phyloP scores from a whole-genome alignment of 2,797 vertebrate species.

The Pseudochromis fuscus region DNA sequence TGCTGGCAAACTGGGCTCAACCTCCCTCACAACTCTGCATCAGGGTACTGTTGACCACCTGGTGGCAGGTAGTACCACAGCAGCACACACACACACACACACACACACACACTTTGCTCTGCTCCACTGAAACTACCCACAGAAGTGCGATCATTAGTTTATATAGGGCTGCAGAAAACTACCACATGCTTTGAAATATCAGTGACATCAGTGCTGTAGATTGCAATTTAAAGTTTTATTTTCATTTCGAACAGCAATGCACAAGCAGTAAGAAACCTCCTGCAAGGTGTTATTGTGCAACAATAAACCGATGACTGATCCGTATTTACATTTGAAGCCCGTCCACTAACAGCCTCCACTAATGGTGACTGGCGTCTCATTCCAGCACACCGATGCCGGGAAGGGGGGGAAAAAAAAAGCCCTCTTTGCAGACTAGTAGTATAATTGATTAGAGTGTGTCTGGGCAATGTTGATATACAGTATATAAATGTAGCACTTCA shows the following conservation, averaged over 20 bases:
- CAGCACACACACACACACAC: slow-evolving; percentile 46
- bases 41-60: slow-evolving; percentile 74
- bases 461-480: slow-evolving; percentile 47
- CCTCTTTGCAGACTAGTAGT: slow-evolving; percentile 53
- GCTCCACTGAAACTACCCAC: slow-evolving; percentile 33
- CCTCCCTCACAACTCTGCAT: slow-evolving; percentile 49
- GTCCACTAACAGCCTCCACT: slow-evolving; percentile 48
- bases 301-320: slow-evolving; percentile 41
- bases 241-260: slow-evolving; percentile 16
- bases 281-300: slow-evolving; percentile 33
- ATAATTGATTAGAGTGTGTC: slow-evolving; percentile 60
- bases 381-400: slow-evolving; percentile 56
- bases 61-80: slow-evolving; percentile 74
- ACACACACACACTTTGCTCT: slow-evolving; percentile 35
- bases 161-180: slow-evolving; percentile 30
- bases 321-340: slow-evolving; percentile 58
- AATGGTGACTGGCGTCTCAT: slow-evolving; percentile 72
- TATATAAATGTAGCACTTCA: slow-evolving; percentile 37
- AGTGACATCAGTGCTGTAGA: slow-evolving; percentile 9
- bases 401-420: too few relatives aligned
- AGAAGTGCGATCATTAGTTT: slow-evolving; percentile 42
- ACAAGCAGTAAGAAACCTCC: slow-evolving; percentile 23
- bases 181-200: slow-evolving; percentile 22
- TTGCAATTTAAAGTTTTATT: slow-evolving; percentile 9
- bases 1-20: slow-evolving; percentile 24